phyloP scores from a whole-genome alignment of 1,140 invertebrate genomes.

The Cotesia typhae region DNA sequence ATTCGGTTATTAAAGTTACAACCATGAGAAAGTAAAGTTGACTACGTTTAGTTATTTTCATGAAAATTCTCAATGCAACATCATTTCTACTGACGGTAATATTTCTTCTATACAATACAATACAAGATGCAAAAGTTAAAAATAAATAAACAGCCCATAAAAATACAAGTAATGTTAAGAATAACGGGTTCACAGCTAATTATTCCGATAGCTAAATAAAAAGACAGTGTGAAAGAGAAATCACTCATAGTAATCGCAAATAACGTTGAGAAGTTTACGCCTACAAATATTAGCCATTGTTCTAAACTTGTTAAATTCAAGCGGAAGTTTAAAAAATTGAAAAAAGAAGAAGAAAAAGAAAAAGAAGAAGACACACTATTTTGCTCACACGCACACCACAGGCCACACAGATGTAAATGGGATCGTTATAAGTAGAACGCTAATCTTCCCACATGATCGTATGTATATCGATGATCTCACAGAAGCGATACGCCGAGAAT shows the following conservation, averaged over 20 bases:
- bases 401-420: background rate
- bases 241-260: background rate
- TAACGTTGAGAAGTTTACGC: constrained; percentile 12
- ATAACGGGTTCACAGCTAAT: background rate
- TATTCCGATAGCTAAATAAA: background rate
- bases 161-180: background rate
- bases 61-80: background rate
- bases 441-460: constrained; percentile 10
- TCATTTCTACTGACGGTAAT: background rate
- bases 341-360: background rate
- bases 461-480: constrained; percentile 5
- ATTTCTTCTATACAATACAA: background rate
- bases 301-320: constrained; percentile 1
- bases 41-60: background rate
- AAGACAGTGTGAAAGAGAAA: background rate
- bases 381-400: too few relatives aligned
- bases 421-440: background rate
- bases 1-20: background rate
- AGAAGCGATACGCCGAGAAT: background rate
- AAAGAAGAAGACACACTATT: background rate
- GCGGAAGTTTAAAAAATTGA: background rate
- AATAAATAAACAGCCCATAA: background rate
- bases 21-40: background rate
- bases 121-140: background rate
- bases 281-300: constrained; percentile 19